Evolutionary conservation across 2,888 invertebrate genomes (phyloP).

Genomic region (Yponomeuta evonymella): DNA sequence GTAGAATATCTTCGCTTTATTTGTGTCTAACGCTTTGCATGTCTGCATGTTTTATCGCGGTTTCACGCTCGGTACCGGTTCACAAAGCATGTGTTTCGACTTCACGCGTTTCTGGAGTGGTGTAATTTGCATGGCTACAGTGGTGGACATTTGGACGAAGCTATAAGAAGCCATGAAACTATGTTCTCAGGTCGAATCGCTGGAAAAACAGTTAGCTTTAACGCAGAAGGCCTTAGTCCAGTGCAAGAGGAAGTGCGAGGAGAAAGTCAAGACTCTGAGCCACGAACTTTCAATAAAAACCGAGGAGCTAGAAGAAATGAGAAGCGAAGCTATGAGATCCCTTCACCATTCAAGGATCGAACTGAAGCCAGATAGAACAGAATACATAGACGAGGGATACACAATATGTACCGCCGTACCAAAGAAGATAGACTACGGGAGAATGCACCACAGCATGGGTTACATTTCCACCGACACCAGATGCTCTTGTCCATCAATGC

Average conservation of each 20-base stretch:
- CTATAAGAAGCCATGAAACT: constrained; percentile 52
- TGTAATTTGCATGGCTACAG: constrained; percentile 41
- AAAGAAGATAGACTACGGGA: constrained; percentile 64
- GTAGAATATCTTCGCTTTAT: constrained; percentile 16
- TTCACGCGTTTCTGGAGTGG: constrained; percentile 31
- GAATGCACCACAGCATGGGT: constrained; percentile 71
- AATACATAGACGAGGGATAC: constrained; percentile 67
- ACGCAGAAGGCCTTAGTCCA: constrained; percentile 73
- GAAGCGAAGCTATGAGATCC: constrained; percentile 61
- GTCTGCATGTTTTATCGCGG: constrained; percentile 16
- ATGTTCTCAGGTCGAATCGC: constrained; percentile 75
- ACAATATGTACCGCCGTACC: constrained; percentile 67
- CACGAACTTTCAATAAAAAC: constrained; percentile 76
- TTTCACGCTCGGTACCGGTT: constrained; percentile 31
- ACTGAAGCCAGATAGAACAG: constrained; percentile 62
- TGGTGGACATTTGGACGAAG: constrained; percentile 31
- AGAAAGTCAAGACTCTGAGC: constrained; percentile 73
- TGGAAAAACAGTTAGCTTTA: constrained; percentile 75
- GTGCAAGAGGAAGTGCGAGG: constrained; percentile 71
- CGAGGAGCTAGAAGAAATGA: constrained; percentile 67
- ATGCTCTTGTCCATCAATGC: constrained; percentile 65
- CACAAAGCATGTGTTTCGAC: constrained; percentile 44
- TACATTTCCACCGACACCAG: constrained; percentile 59
- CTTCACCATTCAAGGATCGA: constrained; percentile 64
- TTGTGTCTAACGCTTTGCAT: constrained; percentile 37